Percentiles rank a stretch among this genome's conserved stretches.
phyloP scores from a whole-genome alignment of 1,140 invertebrate genomes.

The Rhyacophila brunnea region DNA sequence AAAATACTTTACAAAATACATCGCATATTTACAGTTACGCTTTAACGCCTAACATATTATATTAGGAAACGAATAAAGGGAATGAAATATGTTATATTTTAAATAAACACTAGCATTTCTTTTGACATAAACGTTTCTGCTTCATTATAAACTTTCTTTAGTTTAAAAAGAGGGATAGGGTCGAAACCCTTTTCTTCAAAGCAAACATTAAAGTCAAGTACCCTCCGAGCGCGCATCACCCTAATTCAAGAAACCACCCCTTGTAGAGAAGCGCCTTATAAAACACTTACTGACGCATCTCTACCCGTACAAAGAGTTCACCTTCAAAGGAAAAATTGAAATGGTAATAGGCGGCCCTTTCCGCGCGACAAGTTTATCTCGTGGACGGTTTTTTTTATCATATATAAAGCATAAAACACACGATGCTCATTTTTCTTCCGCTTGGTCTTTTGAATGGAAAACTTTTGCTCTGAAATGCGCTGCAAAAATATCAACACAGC shows the following conservation, averaged over 20 bases:
- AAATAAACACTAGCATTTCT: too few species aligned
- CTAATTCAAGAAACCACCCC: conserved; percentile 17
- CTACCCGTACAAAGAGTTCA: conserved; percentile 8
- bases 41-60: too few species aligned
- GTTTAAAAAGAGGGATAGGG: too few species aligned
- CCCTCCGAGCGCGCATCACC: conserved; percentile 12
- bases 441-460: conserved; percentile 5
- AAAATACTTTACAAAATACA: too few species aligned
- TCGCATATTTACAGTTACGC: too few species aligned
- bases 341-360: conserved; percentile 28
- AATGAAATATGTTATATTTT: too few species aligned
- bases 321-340: conserved; percentile 33
- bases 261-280: conserved; percentile 9
- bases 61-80: too few species aligned
- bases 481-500: conserved; percentile 7
- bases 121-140: too few species aligned
- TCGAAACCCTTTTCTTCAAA: conserved; percentile 18
- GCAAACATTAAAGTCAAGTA: conserved; percentile 22
- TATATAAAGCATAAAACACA: conserved; percentile 34
- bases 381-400: conserved; percentile 20
- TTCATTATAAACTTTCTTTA: too few species aligned
- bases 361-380: conserved; percentile 29
- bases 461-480: background rate
- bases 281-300: conserved; percentile 16
- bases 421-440: conserved; percentile 29